A percentile compares a stretch with the other conserved stretches of the same genome.
Evolutionary conservation across 2,113 vertebrate genomes (phyloP).

Genomic region (Macrotus californicus): DNA sequence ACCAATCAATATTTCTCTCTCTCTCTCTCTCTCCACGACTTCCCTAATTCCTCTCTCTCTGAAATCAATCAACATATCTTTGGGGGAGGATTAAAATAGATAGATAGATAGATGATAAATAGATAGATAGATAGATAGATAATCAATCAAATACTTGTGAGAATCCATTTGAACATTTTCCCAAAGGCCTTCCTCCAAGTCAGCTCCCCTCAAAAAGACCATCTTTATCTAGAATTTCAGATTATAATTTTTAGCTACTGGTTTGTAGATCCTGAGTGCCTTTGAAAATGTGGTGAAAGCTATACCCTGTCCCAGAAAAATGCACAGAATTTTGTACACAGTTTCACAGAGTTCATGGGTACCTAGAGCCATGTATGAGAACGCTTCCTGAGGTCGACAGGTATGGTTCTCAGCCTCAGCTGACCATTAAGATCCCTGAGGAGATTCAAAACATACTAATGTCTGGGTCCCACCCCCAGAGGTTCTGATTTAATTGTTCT

Average conservation of each 20-base stretch:
- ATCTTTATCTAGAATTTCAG: not conserved
- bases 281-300: not conserved
- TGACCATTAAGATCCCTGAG: not conserved
- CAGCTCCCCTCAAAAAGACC: not conserved
- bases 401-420: not conserved
- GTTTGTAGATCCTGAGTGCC: not conserved
- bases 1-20: no score
- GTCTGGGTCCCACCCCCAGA: not conserved
- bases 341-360: not conserved
- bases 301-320: not conserved
- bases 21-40: no score
- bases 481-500: not conserved
- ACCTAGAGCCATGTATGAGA: not conserved
- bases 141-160: not conserved
- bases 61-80: no score
- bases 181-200: not conserved
- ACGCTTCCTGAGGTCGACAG: not conserved
- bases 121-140: no score
- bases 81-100: no score
- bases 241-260: not conserved
- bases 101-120: no score
- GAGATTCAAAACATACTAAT: not conserved
- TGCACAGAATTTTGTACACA: not conserved
- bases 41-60: no score
- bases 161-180: not conserved